Conservation (phyloP, 92 coral and sea anemone species). For the Umimayanthus chanpuru region DNA sequence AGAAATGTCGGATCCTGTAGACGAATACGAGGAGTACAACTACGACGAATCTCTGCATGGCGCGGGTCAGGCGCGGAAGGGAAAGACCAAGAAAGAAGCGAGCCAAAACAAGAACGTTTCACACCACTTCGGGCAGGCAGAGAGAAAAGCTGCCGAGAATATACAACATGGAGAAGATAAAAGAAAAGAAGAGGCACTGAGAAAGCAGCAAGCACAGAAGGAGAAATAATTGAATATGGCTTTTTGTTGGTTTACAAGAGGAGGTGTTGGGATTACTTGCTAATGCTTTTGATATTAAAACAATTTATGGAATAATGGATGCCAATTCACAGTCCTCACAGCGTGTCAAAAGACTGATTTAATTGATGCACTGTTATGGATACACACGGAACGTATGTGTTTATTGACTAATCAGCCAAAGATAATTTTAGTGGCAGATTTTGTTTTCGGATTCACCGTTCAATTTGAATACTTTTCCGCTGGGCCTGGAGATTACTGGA, state of each 20-base stretch:
- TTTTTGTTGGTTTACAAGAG: background rate
- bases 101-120: conserved; percentile 74
- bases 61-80: conserved; percentile 65
- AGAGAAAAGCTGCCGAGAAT: conserved; percentile 85
- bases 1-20: conserved; percentile 72
- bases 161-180: conserved; percentile 96
- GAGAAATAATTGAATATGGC: background rate
- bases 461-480: background rate
- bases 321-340: background rate
- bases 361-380: background rate
- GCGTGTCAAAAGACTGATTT: background rate
- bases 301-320: no score
- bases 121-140: conserved; percentile 72
- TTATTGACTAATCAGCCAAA: background rate
- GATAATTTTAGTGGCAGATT: background rate
- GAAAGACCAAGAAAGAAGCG: conserved; percentile 92
- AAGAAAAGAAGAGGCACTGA: conserved; percentile 70
- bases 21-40: conserved; percentile 88
- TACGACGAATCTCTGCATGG: conserved; percentile 88
- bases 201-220: conserved; percentile 57
- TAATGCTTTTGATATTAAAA: no score
- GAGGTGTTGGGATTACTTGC: conserved; percentile 40
- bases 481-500: background rate
- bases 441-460: background rate
- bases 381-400: background rate